Base-by-base conservation (phyloP, 2,113 vertebrate species). In the Podocnemis expansa region DNA sequence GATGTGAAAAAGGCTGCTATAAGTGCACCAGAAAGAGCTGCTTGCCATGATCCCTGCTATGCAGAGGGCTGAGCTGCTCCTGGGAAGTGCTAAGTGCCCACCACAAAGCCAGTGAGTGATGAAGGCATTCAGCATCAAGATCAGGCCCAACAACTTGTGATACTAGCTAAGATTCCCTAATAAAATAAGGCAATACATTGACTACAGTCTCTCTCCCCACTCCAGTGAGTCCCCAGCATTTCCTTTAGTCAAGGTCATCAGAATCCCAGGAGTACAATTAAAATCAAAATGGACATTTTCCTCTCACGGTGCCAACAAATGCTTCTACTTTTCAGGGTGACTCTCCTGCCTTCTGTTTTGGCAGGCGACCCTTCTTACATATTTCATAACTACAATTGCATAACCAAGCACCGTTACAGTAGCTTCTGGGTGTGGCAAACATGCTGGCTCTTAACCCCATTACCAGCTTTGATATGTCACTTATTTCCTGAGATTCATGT, bases 201-300 rank as follows among this genome's bases (percentile, higher is more conserved):
- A 90, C 93, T 95, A 9, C 0, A 0, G 93, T 78, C 63, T 92
- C 34, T 76, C 95, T 95, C 93, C 93, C 94, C 89, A 76, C 82
- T 85, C 89, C 87, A 94, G 73, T 82, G 82, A 0, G 0, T 86
- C 88, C 86, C 86, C 85, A 83, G 89, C 58, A 82, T 90, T 94
- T 96, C 93, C 96, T 95, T 87, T 97, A 45, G 92, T 89, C 89
- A 81, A 95, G 88, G 85, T 80, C 2, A 0, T 38, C 91, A 88
- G 89, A 94, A 95, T 78, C 79, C 88, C 91, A 94, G 89, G 95
- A 81, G 84, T 88, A 81, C 22, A 90, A 91, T 89, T 55, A 45
- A 19, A 94, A 82, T 43, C 84, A 82, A 78, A 89, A 94, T 85
- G 89, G 78, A 88, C 47, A 54, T 94, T 94, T 94, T 60, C 58